A percentile compares a stretch with the other conserved stretches of the same genome.
These are phyloP conservation scores for Darevskia nairensis DNA, from an alignment of 2,797 vertebrate genomes.

Conservation along the genomic window DNA sequence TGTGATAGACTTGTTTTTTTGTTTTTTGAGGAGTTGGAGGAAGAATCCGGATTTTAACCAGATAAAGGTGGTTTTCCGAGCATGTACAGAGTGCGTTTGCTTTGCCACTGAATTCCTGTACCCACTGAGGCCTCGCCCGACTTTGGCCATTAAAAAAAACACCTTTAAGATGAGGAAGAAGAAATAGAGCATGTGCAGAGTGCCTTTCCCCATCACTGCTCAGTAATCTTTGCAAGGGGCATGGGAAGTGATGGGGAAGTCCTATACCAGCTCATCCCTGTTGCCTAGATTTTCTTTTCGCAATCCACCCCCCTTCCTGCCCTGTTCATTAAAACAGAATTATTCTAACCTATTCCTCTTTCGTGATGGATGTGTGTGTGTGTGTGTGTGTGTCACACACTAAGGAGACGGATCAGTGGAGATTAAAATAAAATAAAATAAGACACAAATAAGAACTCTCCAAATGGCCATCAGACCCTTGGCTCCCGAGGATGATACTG, in stretches of 20 bases:
- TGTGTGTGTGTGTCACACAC: not conserved
- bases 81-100: not conserved
- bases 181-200: not conserved
- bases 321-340: not conserved
- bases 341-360: too few relatives aligned
- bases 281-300: not conserved
- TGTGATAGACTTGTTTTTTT: not conserved
- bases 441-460: not conserved
- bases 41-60: too few relatives aligned
- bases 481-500: not conserved
- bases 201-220: not conserved
- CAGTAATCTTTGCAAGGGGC: not conserved
- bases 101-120: not conserved
- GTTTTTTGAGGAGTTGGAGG: too few relatives aligned
- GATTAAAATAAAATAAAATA: rapidly evolving
- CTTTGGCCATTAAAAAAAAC: not conserved
- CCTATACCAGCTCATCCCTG: not conserved
- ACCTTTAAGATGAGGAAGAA: too few relatives aligned
- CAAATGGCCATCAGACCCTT: not conserved
- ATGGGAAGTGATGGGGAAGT: too few relatives aligned
- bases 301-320: not conserved
- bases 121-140: not conserved
- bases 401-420: not conserved
- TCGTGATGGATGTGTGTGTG: not conserved
- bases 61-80: not conserved